These are phyloP conservation scores for Bufo bufo DNA, from an alignment of 2,113 vertebrate species.

Conservation along the genomic window DNA sequence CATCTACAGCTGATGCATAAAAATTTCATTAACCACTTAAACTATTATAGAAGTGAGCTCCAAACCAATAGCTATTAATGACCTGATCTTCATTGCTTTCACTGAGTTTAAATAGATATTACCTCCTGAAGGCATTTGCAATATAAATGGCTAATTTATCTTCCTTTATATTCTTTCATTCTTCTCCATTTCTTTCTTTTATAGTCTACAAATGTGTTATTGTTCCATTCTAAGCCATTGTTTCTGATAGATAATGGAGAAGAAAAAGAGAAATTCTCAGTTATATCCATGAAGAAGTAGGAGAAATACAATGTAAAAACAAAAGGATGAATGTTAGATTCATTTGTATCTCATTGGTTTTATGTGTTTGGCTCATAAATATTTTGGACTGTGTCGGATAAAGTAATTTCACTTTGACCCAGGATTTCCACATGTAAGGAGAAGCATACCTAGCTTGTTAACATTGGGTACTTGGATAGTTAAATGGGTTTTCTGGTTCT, in stretches of 20 bases:
- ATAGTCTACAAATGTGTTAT: neutral
- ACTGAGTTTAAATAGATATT: conserved; percentile 60
- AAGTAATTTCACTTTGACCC: too few relatives aligned
- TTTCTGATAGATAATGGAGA: neutral
- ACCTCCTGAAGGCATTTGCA: conserved; percentile 59
- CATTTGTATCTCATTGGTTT: neutral
- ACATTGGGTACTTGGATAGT: too few relatives aligned
- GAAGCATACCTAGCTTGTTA: too few relatives aligned
- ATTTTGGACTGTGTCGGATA: too few relatives aligned
- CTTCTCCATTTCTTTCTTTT: neutral
- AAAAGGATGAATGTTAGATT: neutral
- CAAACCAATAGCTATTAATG: conserved; percentile 64
- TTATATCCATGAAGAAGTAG: too few relatives aligned
- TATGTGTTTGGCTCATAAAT: too few relatives aligned
- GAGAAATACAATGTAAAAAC: neutral
- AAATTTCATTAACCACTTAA: conserved; percentile 63
- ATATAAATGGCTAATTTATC: conserved; percentile 61
- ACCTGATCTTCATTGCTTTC: conserved; percentile 58
- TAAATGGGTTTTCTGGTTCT: too few relatives aligned
- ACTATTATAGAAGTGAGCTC: conserved; percentile 59
- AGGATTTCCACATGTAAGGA: too few relatives aligned
- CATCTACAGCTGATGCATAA: conserved; percentile 56
- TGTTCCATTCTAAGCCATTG: neutral
- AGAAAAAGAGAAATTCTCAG: neutral
- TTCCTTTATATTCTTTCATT: conserved; percentile 39